Evolutionary conservation across 2,113 vertebrate genomes (phyloP).

Genomic region (Talpa occidentalis): DNA sequence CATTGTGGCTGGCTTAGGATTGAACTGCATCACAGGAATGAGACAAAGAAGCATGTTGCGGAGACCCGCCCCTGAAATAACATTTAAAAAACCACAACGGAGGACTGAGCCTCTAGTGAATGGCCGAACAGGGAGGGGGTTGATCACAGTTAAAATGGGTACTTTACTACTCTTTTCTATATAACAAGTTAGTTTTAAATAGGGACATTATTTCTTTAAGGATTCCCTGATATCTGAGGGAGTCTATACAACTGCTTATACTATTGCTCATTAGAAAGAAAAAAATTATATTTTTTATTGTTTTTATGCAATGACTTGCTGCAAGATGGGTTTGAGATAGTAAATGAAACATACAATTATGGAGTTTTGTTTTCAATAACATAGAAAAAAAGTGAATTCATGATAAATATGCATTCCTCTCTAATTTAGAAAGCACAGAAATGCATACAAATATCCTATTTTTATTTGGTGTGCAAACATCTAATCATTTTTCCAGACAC

Average conservation of each 20-base stretch:
- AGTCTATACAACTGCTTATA: neutral
- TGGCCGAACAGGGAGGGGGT: neutral
- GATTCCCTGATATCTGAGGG: neutral
- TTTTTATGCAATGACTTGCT: slow-evolving; percentile 17
- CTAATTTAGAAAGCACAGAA: slow-evolving; percentile 14
- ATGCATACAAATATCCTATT: neutral
- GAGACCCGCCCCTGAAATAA: neutral
- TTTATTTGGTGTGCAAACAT: neutral
- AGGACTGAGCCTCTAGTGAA: neutral
- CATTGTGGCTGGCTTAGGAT: neutral
- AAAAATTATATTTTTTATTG: slow-evolving; percentile 35
- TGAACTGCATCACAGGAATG: neutral
- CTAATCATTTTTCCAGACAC: neutral
- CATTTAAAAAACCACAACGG: neutral
- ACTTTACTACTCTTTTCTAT: neutral
- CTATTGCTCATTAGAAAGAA: neutral
- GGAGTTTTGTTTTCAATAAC: slow-evolving; percentile 13
- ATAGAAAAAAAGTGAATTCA: slow-evolving; percentile 11
- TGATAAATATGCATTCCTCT: neutral
- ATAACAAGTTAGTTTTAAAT: neutral
- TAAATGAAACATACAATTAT: neutral
- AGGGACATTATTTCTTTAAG: neutral
- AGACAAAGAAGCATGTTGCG: neutral
- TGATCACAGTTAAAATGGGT: neutral
- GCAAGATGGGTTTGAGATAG: slow-evolving; percentile 13